A percentile compares a stretch with the other conserved stretches of the same genome.
Conservation (phyloP, 2,113 vertebrate genomes). For the Tachysurus vachellii region DNA sequence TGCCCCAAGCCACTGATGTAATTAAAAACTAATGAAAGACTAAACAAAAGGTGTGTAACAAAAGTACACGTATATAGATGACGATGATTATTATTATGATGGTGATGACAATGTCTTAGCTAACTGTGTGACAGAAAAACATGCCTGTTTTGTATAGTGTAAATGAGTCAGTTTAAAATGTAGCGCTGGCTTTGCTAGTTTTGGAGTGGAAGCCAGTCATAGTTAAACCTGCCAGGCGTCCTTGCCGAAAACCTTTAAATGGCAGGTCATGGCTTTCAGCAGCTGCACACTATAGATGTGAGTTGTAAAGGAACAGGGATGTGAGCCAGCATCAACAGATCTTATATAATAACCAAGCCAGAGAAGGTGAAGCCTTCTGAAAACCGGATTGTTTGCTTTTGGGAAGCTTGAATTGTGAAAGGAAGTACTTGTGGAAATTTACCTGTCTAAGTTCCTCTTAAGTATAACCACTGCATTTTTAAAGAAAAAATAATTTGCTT, state of each 20-base stretch:
- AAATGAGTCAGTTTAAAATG: not conserved
- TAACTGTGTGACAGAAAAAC: not conserved
- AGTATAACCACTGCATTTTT: not conserved
- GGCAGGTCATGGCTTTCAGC: not conserved
- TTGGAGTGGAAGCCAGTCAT: not conserved
- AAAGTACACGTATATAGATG: not conserved
- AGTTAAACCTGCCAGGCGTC: not conserved
- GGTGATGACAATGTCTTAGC: not conserved
- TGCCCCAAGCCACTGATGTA: not conserved
- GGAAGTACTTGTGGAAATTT: not conserved
- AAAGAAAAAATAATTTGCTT: not conserved
- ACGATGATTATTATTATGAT: not conserved
- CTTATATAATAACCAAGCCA: not conserved
- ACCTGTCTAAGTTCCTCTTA: not conserved
- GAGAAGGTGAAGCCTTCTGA: not conserved
- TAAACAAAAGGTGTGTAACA: not conserved
- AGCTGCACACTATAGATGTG: not conserved
- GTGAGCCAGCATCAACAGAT: not conserved
- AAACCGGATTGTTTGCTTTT: not conserved
- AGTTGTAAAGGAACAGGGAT: not conserved
- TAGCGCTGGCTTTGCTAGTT: not conserved
- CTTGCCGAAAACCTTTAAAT: not conserved
- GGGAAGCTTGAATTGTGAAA: not conserved
- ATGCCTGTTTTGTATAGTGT: not conserved
- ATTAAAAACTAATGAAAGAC: not conserved